A percentile compares a stretch with the other conserved stretches of the same genome.
Conservation (phyloP, 1,140 invertebrate species). For the Caerostris extrusa region DNA sequence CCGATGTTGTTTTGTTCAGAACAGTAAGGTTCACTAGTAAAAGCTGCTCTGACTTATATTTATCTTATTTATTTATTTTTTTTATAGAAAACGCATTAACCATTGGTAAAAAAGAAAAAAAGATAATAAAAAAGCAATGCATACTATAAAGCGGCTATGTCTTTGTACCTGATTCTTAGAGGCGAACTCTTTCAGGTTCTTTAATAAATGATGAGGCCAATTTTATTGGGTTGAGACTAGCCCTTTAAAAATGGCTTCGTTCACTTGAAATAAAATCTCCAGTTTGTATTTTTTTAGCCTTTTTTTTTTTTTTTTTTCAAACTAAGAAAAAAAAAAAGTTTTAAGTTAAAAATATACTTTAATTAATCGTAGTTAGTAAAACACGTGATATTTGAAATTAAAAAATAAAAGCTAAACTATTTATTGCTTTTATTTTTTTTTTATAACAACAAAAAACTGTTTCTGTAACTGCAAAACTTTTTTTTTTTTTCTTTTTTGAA, state of each 20-base stretch:
- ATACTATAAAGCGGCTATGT: constrained; percentile 6
- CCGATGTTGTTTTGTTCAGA: constrained; percentile 27
- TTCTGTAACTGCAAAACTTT: no score
- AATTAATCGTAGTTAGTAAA: no score
- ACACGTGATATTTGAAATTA: no score
- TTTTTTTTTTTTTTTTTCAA: no score
- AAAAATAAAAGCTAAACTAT: no score
- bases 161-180: neutral
- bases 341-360: no score
- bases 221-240: neutral
- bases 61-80: constrained; percentile 11
- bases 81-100: constrained; percentile 24
- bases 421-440: no score
- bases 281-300: no score
- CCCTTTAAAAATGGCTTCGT: neutral
- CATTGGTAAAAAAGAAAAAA: neutral
- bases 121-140: neutral
- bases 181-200: neutral
- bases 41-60: neutral
- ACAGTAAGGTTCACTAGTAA: neutral
- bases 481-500: no score
- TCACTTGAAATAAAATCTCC: no score
- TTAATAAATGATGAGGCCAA: constrained; percentile 30
- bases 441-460: no score
- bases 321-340: no score